Evolutionary conservation across 2,888 invertebrate genomes (phyloP).

Genomic region (Dynastes tityus): DNA sequence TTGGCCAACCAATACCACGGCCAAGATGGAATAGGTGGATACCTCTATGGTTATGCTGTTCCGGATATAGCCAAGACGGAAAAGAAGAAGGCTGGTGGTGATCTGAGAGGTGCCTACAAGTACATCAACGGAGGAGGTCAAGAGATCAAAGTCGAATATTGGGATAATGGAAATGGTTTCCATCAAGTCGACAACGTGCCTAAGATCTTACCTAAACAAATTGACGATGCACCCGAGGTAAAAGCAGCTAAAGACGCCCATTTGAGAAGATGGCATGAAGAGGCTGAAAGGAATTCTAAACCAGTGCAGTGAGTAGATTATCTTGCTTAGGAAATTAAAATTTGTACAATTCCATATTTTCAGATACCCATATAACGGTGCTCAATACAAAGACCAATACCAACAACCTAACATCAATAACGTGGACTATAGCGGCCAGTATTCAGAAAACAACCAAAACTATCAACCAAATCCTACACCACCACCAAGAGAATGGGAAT

Average conservation of each 20-base stretch:
- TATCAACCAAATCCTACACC: slow-evolving; percentile 45
- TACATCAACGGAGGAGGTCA: slow-evolving; percentile 77
- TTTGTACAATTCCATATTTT: slow-evolving; percentile 3
- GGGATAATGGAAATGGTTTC: slow-evolving; percentile 83
- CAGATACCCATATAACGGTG: slow-evolving; percentile 50
- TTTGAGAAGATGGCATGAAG: slow-evolving; percentile 79
- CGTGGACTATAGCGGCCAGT: slow-evolving; percentile 57
- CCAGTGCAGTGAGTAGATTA: slow-evolving; percentile 50
- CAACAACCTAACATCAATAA: slow-evolving; percentile 49
- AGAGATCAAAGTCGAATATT: slow-evolving; percentile 79
- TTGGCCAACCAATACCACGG: slow-evolving; percentile 82
- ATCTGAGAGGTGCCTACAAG: slow-evolving; percentile 81
- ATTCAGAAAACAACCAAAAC: slow-evolving; percentile 47
- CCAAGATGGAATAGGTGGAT: slow-evolving; percentile 77
- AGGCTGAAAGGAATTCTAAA: slow-evolving; percentile 72
- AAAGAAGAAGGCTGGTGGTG: slow-evolving; percentile 79
- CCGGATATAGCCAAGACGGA: slow-evolving; percentile 84
- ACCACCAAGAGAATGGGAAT: slow-evolving; percentile 49
- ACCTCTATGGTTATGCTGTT: slow-evolving; percentile 81
- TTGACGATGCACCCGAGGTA: slow-evolving; percentile 81
- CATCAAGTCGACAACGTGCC: slow-evolving; percentile 84
- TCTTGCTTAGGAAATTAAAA: not conserved
- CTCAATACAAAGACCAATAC: slow-evolving; percentile 39
- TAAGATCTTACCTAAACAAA: slow-evolving; percentile 76
- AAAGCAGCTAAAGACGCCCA: slow-evolving; percentile 80